Percentiles rank a stretch among this genome's conserved stretches.
phyloP scores from a whole-genome alignment of 1,140 invertebrate species.

The Lepidotrigona ventralis region DNA sequence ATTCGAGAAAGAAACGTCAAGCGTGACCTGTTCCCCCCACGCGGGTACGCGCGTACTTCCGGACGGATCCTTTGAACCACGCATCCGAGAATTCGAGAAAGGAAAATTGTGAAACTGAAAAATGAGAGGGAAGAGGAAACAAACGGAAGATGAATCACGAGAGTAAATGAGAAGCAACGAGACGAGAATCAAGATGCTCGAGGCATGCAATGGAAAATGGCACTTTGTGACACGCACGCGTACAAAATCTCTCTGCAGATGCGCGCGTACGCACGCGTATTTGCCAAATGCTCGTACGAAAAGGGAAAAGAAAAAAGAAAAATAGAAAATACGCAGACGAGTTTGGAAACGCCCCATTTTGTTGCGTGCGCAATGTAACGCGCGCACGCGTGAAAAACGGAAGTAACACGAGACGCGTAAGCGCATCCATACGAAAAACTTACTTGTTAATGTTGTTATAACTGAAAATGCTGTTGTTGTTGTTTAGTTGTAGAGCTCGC shows the following conservation, averaged over 20 bases:
- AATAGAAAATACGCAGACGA: slow-evolving; percentile 8
- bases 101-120: neutral
- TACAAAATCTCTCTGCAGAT: neutral
- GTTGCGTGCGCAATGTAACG: slow-evolving; percentile 25
- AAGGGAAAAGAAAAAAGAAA: neutral
- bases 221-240: slow-evolving; percentile 24
- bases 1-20: neutral
- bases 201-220: neutral
- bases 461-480: slow-evolving; percentile 81
- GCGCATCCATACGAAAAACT: slow-evolving; percentile 74
- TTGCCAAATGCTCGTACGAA: slow-evolving; percentile 1
- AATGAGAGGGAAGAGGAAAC: neutral
- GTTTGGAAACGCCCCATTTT: slow-evolving; percentile 6
- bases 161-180: no score
- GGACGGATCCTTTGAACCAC: neutral
- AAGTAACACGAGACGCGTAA: slow-evolving; percentile 50
- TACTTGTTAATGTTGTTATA: slow-evolving; percentile 81
- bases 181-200: no score
- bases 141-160: slow-evolving; percentile 17
- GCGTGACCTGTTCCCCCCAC: no score
- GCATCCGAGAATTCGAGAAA: neutral
- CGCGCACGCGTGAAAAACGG: slow-evolving; percentile 17
- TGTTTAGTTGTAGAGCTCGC: slow-evolving; percentile 81
- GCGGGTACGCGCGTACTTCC: neutral
- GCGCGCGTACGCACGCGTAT: neutral